Evolutionary conservation across 2,797 vertebrate genomes (phyloP).

Genomic region (Sebastes cheni): DNA sequence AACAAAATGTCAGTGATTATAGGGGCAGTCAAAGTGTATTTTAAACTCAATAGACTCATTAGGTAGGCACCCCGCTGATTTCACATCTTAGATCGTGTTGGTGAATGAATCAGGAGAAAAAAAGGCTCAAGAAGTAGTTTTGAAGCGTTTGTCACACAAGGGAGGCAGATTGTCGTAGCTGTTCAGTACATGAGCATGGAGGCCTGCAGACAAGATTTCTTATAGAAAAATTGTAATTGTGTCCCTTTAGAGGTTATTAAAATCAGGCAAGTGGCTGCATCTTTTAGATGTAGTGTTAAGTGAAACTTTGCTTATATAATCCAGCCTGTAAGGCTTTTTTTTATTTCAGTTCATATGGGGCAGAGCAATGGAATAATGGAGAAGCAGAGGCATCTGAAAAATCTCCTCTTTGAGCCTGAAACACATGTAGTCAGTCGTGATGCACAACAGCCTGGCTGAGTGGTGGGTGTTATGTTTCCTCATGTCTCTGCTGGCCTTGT

Average conservation of each 20-base stretch:
- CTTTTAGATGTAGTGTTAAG: neutral
- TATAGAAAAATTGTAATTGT: neutral
- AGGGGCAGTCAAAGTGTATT: neutral
- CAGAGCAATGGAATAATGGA: neutral
- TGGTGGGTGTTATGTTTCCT: neutral
- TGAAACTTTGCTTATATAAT: neutral
- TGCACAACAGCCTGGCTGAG: slow-evolving; percentile 6
- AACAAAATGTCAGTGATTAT: neutral
- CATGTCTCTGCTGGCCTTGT: neutral
- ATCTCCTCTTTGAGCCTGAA: neutral
- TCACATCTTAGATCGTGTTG: neutral
- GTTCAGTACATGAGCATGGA: neutral
- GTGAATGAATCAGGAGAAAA: neutral
- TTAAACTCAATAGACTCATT: neutral
- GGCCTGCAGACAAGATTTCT: neutral
- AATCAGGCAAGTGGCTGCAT: neutral
- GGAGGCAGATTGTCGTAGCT: neutral
- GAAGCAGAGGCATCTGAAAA: slow-evolving; percentile 3
- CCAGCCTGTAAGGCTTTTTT: neutral
- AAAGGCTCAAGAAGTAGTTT: neutral
- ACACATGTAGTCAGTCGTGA: neutral
- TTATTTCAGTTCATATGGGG: neutral
- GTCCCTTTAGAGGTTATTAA: neutral
- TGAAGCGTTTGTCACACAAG: neutral
- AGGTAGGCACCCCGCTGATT: neutral